Evolutionary conservation across 1,140 invertebrate species (phyloP).

Genomic region (Uloborus diversus): DNA sequence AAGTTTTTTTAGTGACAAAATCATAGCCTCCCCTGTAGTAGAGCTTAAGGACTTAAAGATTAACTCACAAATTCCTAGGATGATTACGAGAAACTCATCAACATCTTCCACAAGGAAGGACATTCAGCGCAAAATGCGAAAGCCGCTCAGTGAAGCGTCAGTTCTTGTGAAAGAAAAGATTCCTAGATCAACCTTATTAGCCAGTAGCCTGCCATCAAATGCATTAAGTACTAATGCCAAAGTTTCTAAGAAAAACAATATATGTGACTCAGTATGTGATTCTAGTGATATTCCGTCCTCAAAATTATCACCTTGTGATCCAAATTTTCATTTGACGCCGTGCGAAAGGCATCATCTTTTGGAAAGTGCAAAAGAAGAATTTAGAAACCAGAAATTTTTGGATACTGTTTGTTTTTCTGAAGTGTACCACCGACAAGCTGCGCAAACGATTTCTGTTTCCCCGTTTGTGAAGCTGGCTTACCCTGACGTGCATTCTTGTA

Average conservation of each 20-base stretch:
- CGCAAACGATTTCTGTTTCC: constrained; percentile 70
- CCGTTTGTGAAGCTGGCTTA: constrained; percentile 80
- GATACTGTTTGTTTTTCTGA: constrained; percentile 64
- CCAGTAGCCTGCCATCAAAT: neutral
- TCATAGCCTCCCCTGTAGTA: constrained; percentile 21
- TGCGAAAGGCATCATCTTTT: constrained; percentile 2
- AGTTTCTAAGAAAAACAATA: neutral
- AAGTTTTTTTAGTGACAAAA: constrained; percentile 19
- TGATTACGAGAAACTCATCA: neutral
- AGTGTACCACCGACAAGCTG: constrained; percentile 32
- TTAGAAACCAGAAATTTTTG: constrained; percentile 12
- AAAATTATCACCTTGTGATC: constrained; percentile 7
- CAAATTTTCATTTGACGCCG: constrained; percentile 3
- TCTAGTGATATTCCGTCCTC: constrained; percentile 6
- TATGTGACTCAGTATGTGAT: constrained; percentile 19
- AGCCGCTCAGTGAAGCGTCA: neutral
- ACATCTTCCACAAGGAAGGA: constrained; percentile 3
- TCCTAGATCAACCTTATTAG: neutral
- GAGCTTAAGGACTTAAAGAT: constrained; percentile 33
- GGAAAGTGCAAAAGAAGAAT: constrained; percentile 47
- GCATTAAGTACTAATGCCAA: constrained; percentile 1
- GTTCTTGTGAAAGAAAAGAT: neutral
- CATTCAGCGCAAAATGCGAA: constrained; percentile 11
- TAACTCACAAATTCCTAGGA: constrained; percentile 32
- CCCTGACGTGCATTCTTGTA: constrained; percentile 73